These are phyloP conservation scores for Orthonychiurus folsomi DNA, from an alignment of 2,888 invertebrate genomes.

Conservation along the genomic window DNA sequence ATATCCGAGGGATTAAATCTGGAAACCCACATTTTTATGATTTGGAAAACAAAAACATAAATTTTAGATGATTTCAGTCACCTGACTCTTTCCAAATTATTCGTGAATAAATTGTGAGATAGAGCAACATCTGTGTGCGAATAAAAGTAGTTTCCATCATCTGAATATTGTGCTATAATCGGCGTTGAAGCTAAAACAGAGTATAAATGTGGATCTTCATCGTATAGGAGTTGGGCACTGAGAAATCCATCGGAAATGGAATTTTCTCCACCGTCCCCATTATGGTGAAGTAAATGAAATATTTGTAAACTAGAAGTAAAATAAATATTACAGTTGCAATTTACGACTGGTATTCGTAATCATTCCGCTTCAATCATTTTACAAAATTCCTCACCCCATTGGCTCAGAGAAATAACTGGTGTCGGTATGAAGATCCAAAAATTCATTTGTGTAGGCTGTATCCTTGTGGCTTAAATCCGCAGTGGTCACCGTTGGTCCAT, in stretches of 20 bases:
- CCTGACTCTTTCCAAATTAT: slow-evolving; percentile 56
- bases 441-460: slow-evolving; percentile 61
- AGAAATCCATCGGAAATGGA: slow-evolving; percentile 65
- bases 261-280: slow-evolving; percentile 62
- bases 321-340: slow-evolving; percentile 8
- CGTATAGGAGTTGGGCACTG: slow-evolving; percentile 53
- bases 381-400: slow-evolving; percentile 54
- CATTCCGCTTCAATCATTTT: slow-evolving; percentile 7
- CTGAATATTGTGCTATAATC: slow-evolving; percentile 58
- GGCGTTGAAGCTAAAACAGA: slow-evolving; percentile 52
- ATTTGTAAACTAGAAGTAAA: slow-evolving; percentile 48
- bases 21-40: no score
- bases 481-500: slow-evolving; percentile 54
- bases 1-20: slow-evolving; percentile 67
- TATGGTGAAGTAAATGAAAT: slow-evolving; percentile 54
- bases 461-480: slow-evolving; percentile 56
- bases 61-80: slow-evolving; percentile 36
- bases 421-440: slow-evolving; percentile 65
- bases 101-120: slow-evolving; percentile 49
- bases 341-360: slow-evolving; percentile 1
- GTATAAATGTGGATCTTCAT: slow-evolving; percentile 52
- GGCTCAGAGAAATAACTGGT: slow-evolving; percentile 68
- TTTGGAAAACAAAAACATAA: background rate
- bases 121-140: slow-evolving; percentile 53
- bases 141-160: slow-evolving; percentile 53